Evolutionary conservation across 2,113 vertebrate species (phyloP), one percentile per base, ranked within the genome.

Genomic region (Turnix velox): DNA sequence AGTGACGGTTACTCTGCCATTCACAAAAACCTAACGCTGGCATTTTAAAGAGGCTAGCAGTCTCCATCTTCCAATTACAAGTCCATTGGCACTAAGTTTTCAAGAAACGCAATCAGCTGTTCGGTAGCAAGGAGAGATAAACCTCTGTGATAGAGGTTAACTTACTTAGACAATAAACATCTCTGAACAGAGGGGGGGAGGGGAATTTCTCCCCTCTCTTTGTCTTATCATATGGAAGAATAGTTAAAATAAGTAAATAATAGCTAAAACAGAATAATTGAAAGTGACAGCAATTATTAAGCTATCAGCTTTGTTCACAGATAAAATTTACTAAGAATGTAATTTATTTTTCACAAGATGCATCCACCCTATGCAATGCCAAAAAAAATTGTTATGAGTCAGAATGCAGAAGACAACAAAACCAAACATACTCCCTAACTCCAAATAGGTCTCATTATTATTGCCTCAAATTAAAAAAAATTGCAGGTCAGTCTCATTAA

Each of bases 381-480:
- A 68, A n/a, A 51, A 61, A 84, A 84, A 57, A 61, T 20, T 85
- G 54, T 59, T 88, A 71, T 43, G 61, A 91, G 31, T 75, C 87
- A 86, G 81, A 91, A 67, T 11, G 24, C 19, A 74, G 61, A 4
- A 78, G 20, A 90, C 42, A 9, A 68, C 55, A 84, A 42, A 39
- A 12, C 4, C 5, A 33, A 63, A 22, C n/a, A 2, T 7, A 40
- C 28, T 87, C 40, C 57, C 28, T 59, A 77, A 88, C 15, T 92
- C 94, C 91, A 92, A 84, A 45, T 1, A 86, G 86, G 30, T 42
- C 80, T 84, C 84, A 78, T 95, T 91, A 96, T 74, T 95, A 87
- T 62, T 69, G 73, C 12, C 84, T 51, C 13, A 62, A 40, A 92
- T 88, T 75, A 35, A 52, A 91, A 90, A 68, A 90, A 77, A 88